Evolutionary conservation across 1,140 invertebrate genomes (phyloP), one percentile per base, ranked within the genome.

Genomic region (Hypothenemus hampei): DNA sequence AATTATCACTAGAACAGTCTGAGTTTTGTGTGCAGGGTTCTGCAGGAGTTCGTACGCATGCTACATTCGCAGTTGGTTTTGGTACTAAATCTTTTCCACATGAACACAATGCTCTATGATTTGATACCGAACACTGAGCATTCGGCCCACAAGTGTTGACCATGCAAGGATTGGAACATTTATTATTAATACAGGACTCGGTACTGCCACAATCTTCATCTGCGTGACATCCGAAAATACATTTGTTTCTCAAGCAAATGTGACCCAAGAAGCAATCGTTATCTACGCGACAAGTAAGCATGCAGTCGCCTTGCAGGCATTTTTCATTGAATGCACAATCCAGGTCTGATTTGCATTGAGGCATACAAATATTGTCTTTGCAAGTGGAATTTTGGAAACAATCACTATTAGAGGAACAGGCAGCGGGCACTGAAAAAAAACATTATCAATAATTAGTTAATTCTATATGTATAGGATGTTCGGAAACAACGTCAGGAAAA

Each of bases 251-350:
- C 20, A 91, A 71, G 66, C 91, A 94, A 58, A 93, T 89, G 63
- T 94, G 89, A 8, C 90, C 90, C 8, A 93, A 73, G 78, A 92
- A 93, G 66, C 91, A 94, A 64, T 94, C 91, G 60, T 93, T 90
- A 66, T 93, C 89, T 1, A 91, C 80, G 43, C 88, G 80, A 64
- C 92, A 95, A 2, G 90, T 93, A 20, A 93, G 73, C 48, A 89
- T 80, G 65, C 91, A 95, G 61, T 82, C 84, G 46, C 83, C 84
- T 63, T 79, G 78, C 3, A 89, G 73, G 72, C 92, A 95, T 72
- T 91, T 89, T 70, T 94, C 91, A 67, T 93, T 93, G 40, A 87
- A 77, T n/a, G 91, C 90, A 72, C 92, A 95, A 47, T 91, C 80
- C 58, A 85, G 82, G 69, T 95, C 91, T n/a, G 66, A 71, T 20